Evolutionary conservation across 2,888 invertebrate species (phyloP).

Genomic region (Gandaritis pyraliata): DNA sequence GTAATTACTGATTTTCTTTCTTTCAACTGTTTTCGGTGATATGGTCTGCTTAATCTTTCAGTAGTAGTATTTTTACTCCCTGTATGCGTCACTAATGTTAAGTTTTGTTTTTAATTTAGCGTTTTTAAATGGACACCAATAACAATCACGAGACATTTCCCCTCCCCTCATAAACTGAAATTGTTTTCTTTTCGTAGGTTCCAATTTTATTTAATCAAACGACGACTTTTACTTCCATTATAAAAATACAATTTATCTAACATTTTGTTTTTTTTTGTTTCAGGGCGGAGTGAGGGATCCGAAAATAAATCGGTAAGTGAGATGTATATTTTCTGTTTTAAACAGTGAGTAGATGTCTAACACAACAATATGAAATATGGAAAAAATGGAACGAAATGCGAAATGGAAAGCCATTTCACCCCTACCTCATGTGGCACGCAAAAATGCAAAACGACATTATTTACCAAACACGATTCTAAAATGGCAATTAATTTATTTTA

Average conservation of each 20-base stretch:
- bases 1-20: too few relatives aligned
- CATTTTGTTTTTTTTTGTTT: slow-evolving; percentile 38
- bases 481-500: too few relatives aligned
- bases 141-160: neutral
- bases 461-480: too few relatives aligned
- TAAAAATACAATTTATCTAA: slow-evolving; percentile 5
- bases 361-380: too few relatives aligned
- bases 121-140: neutral
- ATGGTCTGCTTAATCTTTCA: too few relatives aligned
- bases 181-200: neutral
- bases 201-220: neutral
- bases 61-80: too few relatives aligned
- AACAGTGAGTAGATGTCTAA: too few relatives aligned
- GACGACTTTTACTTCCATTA: neutral
- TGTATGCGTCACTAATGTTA: too few relatives aligned
- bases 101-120: neutral
- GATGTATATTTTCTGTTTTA: slow-evolving; percentile 2
- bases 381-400: neutral
- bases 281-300: slow-evolving; percentile 41
- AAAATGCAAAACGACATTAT: too few relatives aligned
- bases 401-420: too few relatives aligned
- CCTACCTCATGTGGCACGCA: too few relatives aligned
- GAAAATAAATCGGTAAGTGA: slow-evolving; percentile 45
- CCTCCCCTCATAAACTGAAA: neutral
- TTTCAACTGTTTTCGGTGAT: too few relatives aligned